phyloP scores from a whole-genome alignment of 2,888 invertebrate genomes.

The Ornithoptera alexandrae region DNA sequence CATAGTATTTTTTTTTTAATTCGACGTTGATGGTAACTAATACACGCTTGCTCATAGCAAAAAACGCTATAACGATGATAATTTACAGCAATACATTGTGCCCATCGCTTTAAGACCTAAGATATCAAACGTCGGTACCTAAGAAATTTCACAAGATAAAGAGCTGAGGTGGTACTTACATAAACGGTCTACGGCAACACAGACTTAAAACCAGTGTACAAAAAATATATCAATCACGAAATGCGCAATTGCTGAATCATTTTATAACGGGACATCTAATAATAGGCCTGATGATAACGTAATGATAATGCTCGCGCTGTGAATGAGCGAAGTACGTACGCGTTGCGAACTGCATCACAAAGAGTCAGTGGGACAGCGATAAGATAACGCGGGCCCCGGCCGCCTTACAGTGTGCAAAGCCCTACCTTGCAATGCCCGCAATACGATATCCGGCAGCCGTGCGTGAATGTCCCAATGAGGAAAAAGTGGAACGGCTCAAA shows the following conservation, averaged over 20 bases:
- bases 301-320: constrained; percentile 30
- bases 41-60: too few relatives aligned
- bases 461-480: constrained; percentile 1
- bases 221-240: constrained; percentile 11
- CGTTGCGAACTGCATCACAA: constrained; percentile 17
- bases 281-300: constrained; percentile 32
- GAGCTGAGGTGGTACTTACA: too few relatives aligned
- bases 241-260: constrained; percentile 25
- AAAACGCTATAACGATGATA: too few relatives aligned
- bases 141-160: too few relatives aligned
- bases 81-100: too few relatives aligned
- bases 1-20: too few relatives aligned
- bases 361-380: constrained; percentile 36
- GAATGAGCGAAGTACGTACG: constrained; percentile 29
- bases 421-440: constrained; percentile 17
- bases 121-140: too few relatives aligned
- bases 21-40: too few relatives aligned
- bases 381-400: constrained; percentile 19
- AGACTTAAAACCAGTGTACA: too few relatives aligned
- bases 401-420: background rate
- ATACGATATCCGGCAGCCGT: constrained; percentile 1
- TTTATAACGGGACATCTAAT: constrained; percentile 33
- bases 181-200: too few relatives aligned
- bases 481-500: background rate
- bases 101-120: too few relatives aligned